Conservation (phyloP, 2,888 invertebrate genomes). For the Scaeva pyrastri region DNA sequence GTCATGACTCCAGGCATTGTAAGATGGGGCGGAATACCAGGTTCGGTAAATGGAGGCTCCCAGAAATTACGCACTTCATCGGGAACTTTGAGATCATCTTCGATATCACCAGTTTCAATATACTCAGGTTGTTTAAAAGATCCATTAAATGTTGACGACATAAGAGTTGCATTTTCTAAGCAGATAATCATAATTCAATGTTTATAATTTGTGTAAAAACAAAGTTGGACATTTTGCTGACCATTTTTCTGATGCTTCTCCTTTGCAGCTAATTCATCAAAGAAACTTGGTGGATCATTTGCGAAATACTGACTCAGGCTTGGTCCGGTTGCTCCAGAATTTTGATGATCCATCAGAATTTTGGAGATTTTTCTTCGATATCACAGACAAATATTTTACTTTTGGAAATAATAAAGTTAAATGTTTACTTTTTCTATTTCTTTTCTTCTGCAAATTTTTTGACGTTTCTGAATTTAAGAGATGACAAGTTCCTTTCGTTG, state of each 20-base stretch:
- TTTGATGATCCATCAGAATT: constrained; percentile 70
- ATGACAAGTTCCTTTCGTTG: constrained; percentile 43
- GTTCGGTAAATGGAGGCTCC: constrained; percentile 79
- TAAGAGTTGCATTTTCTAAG: constrained; percentile 50
- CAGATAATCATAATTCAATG: not conserved
- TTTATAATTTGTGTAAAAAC: not conserved
- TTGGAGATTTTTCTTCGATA: constrained; percentile 15
- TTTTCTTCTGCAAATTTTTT: constrained; percentile 23
- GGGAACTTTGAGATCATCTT: constrained; percentile 80
- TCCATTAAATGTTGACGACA: constrained; percentile 79
- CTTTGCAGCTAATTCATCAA: constrained; percentile 81
- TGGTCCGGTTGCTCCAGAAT: constrained; percentile 64
- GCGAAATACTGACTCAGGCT: constrained; percentile 83
- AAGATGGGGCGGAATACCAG: constrained; percentile 87
- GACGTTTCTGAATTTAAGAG: constrained; percentile 10
- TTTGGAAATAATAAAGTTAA: not conserved
- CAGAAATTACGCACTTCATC: constrained; percentile 83
- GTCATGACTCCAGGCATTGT: constrained; percentile 94
- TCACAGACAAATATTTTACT: constrained; percentile 25
- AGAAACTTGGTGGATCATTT: constrained; percentile 83
- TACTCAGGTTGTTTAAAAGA: constrained; percentile 81
- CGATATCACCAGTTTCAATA: constrained; percentile 79
- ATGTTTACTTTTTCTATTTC: constrained; percentile 20
- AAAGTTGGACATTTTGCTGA: not conserved
- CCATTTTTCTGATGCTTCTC: constrained; percentile 60